Base-by-base conservation (phyloP, 2,888 invertebrate genomes). In the Diadromus collaris region DNA sequence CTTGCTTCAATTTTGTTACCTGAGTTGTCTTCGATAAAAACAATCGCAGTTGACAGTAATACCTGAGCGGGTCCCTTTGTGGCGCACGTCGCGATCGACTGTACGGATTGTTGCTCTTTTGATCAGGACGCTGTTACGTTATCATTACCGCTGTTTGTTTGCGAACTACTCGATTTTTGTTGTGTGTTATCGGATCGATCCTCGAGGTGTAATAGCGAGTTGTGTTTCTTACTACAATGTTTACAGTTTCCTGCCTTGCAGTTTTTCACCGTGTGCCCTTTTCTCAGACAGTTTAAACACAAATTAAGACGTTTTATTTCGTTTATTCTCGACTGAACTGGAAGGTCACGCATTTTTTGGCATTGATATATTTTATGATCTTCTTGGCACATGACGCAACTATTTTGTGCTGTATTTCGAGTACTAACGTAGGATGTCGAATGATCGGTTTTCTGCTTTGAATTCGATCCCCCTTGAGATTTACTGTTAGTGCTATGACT, bases 31-130 rank as follows among this genome's bases (percentile, higher is more conserved):
- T 64, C 46, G 13, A 80, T 27, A 21, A 63, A 44, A 19, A 76
- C 44, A 6, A 69, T 63, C 5, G 82, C 82, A 0, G 82, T 82
- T 27, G 80, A 74, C 6, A 80, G 29, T 21, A 80, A n/a, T 63
- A 79, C 74, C 10, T 75, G 67, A 1, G 56, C 19, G 5, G 71
- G 64, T 65, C 19, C 3, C 16, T 70, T 76, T 10, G 58, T 27
- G 7, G 46, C n/a, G 38, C 48, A 65, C 1, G 74, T 65, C 2
- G 76, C 1, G 38, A 68, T 48, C 7, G 67, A 41, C 1, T 68
- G 29, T 38, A 46, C 24, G 10, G 54, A 19, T 71, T 29, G 63
- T 21, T 24, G 29, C 7, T 63, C 34, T 5, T 32, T 70, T 16
- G 64, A 3, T 16, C 70, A 24, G 2, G 70, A 46, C 29, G 32